Conservation (phyloP, 2,113 vertebrate species). For the Eudorcas thomsonii region DNA sequence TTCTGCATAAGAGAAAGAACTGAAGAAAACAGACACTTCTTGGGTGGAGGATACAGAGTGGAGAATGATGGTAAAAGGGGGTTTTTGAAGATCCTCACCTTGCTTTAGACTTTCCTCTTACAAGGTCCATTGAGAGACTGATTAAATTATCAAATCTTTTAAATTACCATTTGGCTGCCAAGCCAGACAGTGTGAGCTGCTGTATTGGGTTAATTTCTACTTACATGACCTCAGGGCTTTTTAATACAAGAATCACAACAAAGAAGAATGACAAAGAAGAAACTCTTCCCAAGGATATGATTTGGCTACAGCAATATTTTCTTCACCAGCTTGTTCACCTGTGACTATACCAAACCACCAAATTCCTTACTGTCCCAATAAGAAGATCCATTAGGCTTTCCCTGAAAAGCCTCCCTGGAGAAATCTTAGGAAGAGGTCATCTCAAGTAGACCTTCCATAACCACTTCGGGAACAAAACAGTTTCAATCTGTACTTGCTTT, state of each 20-base stretch:
- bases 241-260: neutral
- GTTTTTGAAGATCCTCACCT: neutral
- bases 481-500: neutral
- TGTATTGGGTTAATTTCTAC: neutral
- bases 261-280: neutral
- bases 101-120: neutral
- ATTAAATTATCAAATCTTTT: neutral
- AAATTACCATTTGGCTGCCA: neutral
- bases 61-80: neutral
- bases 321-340: neutral
- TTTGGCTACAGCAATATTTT: neutral
- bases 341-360: neutral
- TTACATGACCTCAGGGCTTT: slow-evolving; percentile 1
- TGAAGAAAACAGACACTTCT: neutral
- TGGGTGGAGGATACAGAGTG: neutral
- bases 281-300: neutral
- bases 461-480: neutral
- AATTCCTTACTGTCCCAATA: neutral
- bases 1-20: neutral
- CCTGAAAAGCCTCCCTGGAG: neutral
- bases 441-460: neutral
- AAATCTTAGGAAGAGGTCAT: neutral
- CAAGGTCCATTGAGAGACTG: neutral
- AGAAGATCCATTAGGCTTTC: neutral
- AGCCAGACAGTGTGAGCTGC: neutral